These are phyloP conservation scores for Carabus problematicus DNA, from an alignment of 2,888 invertebrate species.

Conservation along the genomic window DNA sequence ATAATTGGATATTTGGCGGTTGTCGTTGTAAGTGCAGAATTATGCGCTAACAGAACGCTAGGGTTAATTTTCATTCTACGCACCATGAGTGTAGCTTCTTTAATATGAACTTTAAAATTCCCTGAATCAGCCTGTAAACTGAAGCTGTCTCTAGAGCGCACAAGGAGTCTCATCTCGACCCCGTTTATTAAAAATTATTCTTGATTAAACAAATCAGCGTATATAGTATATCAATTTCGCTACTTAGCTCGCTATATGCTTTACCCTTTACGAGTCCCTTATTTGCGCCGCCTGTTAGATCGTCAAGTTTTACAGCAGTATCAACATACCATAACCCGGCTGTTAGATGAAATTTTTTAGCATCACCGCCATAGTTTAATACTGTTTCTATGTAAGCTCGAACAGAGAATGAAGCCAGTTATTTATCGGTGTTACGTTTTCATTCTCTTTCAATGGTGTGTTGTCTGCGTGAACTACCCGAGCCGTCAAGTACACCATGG, in stretches of 20 bases:
- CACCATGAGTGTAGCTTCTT: constrained; percentile 47
- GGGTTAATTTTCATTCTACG: constrained; percentile 47
- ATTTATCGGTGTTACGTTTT: constrained; percentile 46
- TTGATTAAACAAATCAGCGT: constrained; percentile 3
- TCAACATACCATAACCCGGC: constrained; percentile 43
- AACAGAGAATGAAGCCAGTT: constrained; percentile 47
- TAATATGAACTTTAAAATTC: constrained; percentile 43
- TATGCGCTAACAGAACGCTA: constrained; percentile 11
- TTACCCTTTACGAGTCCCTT: background rate
- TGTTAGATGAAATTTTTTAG: constrained; percentile 46
- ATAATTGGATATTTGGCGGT: constrained; percentile 48
- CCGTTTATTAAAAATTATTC: constrained; percentile 9
- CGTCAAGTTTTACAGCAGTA: constrained; percentile 40
- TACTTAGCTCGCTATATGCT: background rate
- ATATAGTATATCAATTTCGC: background rate
- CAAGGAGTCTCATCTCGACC: background rate
- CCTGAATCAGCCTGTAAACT: background rate
- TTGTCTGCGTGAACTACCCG: constrained; percentile 39
- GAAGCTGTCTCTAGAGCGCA: too few species aligned
- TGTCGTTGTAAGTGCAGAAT: constrained; percentile 13
- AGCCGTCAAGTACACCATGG: constrained; percentile 45
- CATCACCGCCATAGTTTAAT: constrained; percentile 45
- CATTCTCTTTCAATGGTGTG: background rate
- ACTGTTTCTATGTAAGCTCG: constrained; percentile 48
- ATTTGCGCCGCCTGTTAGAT: background rate